Evolutionary conservation across 30 jellyfish, hydroid and myxozoan species (phyloP).

Genomic region (Aurelia sp.): DNA sequence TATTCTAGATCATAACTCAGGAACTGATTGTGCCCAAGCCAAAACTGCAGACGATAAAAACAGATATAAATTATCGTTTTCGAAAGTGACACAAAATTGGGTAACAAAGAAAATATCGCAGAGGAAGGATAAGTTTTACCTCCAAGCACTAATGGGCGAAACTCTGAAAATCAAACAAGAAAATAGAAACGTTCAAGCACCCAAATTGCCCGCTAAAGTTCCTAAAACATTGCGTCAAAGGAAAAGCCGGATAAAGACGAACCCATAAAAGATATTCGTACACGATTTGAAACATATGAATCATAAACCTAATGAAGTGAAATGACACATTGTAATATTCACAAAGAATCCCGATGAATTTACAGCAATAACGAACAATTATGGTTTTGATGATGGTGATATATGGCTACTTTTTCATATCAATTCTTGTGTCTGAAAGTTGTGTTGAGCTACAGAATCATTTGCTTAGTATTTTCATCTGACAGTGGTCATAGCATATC

Average conservation of each 20-base stretch:
- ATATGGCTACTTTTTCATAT: too few relatives aligned
- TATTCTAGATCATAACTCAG: conserved; percentile 38
- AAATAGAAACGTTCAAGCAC: neutral
- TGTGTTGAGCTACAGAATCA: too few relatives aligned
- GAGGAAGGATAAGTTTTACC: conserved; percentile 12
- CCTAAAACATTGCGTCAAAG: conserved; percentile 40
- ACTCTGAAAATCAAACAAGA: conserved; percentile 9
- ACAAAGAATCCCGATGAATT: too few relatives aligned
- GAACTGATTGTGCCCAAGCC: conserved; percentile 29
- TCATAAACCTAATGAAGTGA: neutral
- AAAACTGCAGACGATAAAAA: conserved; percentile 25
- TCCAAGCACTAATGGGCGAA: conserved; percentile 9
- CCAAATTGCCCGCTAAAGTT: conserved; percentile 12
- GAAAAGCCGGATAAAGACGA: conserved; percentile 57
- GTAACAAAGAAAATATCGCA: conserved; percentile 6
- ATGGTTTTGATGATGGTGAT: too few relatives aligned
- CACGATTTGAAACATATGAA: neutral
- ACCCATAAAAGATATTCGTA: neutral
- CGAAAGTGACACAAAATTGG: conserved; percentile 36
- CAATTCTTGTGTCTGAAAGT: too few relatives aligned
- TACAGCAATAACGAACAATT: too few relatives aligned
- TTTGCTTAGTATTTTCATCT: too few relatives aligned
- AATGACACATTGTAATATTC: too few relatives aligned
- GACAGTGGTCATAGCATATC: too few relatives aligned
- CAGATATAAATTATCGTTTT: conserved; percentile 25